phyloP scores from a whole-genome alignment of 2,888 invertebrate species.

The Patella pellucida region DNA sequence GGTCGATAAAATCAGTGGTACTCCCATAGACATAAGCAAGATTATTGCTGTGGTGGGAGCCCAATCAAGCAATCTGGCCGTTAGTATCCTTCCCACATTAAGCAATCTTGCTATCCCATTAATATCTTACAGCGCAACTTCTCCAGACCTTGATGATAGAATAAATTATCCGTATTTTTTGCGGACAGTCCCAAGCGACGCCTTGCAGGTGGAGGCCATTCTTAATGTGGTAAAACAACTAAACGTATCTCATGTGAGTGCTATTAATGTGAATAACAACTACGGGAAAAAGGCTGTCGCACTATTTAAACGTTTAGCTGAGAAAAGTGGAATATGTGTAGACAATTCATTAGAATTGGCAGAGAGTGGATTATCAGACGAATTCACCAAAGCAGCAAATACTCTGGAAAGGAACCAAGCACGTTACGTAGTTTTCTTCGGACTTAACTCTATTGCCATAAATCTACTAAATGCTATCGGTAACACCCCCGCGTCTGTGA shows the following conservation, averaged over 20 bases:
- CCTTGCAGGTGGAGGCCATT: constrained; percentile 29
- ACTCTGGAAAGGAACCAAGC: constrained; percentile 20
- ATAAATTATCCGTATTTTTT: constrained; percentile 32
- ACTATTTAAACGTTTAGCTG: constrained; percentile 41
- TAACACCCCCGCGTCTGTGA: constrained; percentile 26
- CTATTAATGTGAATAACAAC: constrained; percentile 49
- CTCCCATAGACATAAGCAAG: constrained; percentile 13
- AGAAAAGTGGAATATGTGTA: constrained; percentile 51
- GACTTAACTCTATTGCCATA: constrained; percentile 43
- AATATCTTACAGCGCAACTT: constrained; percentile 33
- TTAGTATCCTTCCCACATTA: constrained; percentile 9
- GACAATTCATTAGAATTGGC: constrained; percentile 37
- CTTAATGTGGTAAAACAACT: constrained; percentile 27
- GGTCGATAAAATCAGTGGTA: neutral
- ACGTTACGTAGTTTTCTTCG: constrained; percentile 50
- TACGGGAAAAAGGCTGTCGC: constrained; percentile 52
- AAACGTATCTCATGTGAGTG: constrained; percentile 47
- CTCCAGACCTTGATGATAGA: constrained; percentile 27
- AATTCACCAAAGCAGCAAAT: constrained; percentile 23
- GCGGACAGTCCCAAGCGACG: constrained; percentile 33
- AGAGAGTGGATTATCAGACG: constrained; percentile 27
- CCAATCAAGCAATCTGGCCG: constrained; percentile 58
- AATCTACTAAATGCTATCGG: constrained; percentile 42
- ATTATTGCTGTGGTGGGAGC: constrained; percentile 73
- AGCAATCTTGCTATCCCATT: constrained; percentile 23